These are phyloP conservation scores for Furnarius figulus DNA, from an alignment of 2,113 vertebrate genomes.

Conservation along the genomic window DNA sequence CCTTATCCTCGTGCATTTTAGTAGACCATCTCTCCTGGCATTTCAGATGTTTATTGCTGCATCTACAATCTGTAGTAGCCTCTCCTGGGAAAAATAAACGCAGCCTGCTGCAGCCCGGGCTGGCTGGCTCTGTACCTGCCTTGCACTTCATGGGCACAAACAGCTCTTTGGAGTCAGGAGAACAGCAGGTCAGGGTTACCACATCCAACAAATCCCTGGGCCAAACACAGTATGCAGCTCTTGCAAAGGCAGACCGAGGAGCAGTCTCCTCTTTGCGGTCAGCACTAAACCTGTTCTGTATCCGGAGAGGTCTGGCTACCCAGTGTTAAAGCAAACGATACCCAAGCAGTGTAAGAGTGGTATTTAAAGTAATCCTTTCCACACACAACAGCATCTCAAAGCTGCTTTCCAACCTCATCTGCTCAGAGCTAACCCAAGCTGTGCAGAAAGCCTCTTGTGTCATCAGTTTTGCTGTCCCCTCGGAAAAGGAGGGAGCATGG, in stretches of 20 bases:
- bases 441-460: neutral
- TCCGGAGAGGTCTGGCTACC: neutral
- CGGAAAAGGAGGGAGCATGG: neutral
- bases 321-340: neutral
- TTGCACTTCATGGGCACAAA: neutral
- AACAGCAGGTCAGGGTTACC: neutral
- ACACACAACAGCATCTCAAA: neutral
- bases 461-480: neutral
- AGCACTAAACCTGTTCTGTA: neutral
- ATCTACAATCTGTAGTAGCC: neutral
- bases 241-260: neutral
- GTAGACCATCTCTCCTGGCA: neutral
- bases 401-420: neutral
- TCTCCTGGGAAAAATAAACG: constrained; percentile 2
- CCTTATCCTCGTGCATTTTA: neutral
- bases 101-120: neutral
- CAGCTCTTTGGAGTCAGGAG: neutral
- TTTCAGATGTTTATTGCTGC: constrained; percentile 36
- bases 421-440: neutral
- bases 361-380: neutral
- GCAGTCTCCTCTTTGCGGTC: neutral
- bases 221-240: neutral
- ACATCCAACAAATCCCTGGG: neutral
- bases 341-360: neutral
- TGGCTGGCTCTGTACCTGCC: neutral